Base-by-base conservation (phyloP, 2,113 vertebrate genomes). In the Gambusia holbrooki region DNA sequence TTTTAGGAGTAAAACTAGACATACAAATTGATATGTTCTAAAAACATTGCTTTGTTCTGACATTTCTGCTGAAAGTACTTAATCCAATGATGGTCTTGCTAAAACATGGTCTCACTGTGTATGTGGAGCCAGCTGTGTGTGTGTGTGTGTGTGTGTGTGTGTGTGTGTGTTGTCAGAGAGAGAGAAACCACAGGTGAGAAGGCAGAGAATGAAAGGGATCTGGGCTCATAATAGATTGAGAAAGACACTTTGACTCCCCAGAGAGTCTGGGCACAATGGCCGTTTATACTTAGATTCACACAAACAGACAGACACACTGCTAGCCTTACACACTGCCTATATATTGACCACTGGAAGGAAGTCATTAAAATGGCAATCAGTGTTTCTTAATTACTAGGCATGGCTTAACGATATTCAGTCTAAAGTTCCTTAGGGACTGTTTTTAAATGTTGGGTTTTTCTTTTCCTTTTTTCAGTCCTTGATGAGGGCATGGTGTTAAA, bases 351-450 rank as follows among this genome's bases (percentile, higher is more conserved):
- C 83, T 73, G 73, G 66, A 78, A 88, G 85, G 81, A 87, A 91
- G 88, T 90, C 87, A 88, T 92, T 92, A 88, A 90, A 92, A 89
- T 51, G 8, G 66, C 87, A 86, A 93, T 92, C 88, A 87, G 81
- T 86, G 84, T 80, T 84, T 84, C 82, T 88, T 93, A 94, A 93
- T 94, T 92, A 91, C 85, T 74, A 60, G 65, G 67, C 79, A 75
- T 68, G 80, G 86, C 69, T 62, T 73, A 83, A 45, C 63, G 73
- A 82, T 82, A 79, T 82, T 85, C 69, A 76, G 84, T 86, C 74
- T 51, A 33, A 75, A 77, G 74, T 69, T 65, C 54, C 51, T 22
- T 37, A 22, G 79, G 71, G 74, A 80, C 67, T 62, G 67, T 77
- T 84, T 70, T 84, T 85, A 77, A 88, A 83, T 3, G 2, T 73